phyloP scores from a whole-genome alignment of 2,888 invertebrate species.

The Heliconius sara region DNA sequence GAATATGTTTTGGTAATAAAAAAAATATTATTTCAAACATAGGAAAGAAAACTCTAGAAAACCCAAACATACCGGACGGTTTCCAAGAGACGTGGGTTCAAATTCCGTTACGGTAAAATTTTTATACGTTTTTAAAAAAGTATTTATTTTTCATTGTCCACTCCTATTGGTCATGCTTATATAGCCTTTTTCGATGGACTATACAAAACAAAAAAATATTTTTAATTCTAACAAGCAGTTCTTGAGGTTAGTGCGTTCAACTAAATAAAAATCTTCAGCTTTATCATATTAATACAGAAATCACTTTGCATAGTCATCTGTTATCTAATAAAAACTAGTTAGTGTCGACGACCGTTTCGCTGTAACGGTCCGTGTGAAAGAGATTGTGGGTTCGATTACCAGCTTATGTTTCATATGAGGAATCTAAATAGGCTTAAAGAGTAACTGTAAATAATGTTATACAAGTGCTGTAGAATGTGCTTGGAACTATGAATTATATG shows the following conservation, averaged over 20 bases:
- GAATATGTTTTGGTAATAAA: no score
- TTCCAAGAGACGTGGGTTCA: no score
- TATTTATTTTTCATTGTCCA: no score
- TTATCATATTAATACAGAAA: background rate
- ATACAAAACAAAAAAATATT: background rate
- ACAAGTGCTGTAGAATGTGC: background rate
- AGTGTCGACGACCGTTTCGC: background rate
- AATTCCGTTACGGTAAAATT: no score
- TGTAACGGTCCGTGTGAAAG: slow-evolving; percentile 1
- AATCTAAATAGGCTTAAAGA: background rate
- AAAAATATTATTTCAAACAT: no score
- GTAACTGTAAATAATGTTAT: background rate
- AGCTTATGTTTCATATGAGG: background rate
- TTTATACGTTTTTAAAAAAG: no score
- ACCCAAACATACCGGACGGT: no score
- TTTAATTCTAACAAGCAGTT: background rate
- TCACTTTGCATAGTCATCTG: background rate
- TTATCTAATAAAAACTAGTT: background rate
- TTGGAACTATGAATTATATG: background rate
- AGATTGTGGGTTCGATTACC: slow-evolving; percentile 8
- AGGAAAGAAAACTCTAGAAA: no score
- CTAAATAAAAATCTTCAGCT: no score
- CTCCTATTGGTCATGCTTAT: background rate
- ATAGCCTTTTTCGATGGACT: background rate
- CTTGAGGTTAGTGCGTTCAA: no score